Percentiles rank a stretch among this genome's conserved stretches.
phyloP scores from a whole-genome alignment of 2,888 invertebrate species.

The Macrophya annulata region DNA sequence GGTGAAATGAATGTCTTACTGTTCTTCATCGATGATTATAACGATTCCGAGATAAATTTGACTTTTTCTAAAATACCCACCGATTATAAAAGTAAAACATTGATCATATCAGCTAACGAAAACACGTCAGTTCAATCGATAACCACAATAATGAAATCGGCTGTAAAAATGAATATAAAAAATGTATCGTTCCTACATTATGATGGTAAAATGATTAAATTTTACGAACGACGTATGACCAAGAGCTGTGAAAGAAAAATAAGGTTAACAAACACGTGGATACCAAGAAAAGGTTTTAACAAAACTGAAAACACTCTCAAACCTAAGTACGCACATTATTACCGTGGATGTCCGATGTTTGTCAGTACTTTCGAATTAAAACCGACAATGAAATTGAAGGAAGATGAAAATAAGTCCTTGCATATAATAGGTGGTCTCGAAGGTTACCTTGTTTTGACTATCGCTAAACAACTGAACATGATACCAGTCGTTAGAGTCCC shows the following conservation, averaged over 20 bases:
- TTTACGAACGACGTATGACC: background rate
- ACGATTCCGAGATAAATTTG: background rate
- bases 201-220: background rate
- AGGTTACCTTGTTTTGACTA: background rate
- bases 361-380: background rate
- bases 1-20: background rate
- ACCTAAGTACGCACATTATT: background rate
- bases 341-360: background rate
- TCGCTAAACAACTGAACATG: background rate
- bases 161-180: background rate
- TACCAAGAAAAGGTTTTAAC: background rate
- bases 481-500: background rate
- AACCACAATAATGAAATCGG: background rate
- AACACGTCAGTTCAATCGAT: background rate
- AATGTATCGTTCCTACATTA: background rate
- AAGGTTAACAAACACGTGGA: background rate
- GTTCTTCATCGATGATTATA: background rate
- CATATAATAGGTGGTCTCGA: constrained; percentile 27
- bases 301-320: background rate
- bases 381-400: constrained; percentile 17
- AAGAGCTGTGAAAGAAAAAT: background rate
- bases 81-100: background rate
- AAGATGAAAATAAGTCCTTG: background rate
- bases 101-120: background rate
- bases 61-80: background rate